Percentiles rank a stretch among this genome's conserved stretches.
These are phyloP conservation scores for Synanceia verrucosa DNA, from an alignment of 2,797 vertebrate genomes.

Conservation along the genomic window DNA sequence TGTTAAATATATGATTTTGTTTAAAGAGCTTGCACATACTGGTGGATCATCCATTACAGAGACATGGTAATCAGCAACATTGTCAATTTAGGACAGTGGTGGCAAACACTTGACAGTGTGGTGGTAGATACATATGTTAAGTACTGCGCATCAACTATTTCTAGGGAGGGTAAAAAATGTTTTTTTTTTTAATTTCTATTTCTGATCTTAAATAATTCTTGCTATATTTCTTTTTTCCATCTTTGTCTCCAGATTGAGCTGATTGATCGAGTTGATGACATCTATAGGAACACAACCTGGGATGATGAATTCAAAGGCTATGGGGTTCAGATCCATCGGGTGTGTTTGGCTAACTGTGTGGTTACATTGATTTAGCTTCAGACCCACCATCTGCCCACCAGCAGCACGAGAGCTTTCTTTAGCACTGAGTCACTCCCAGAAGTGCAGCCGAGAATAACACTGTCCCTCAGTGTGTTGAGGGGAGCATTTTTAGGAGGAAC, in stretches of 20 bases:
- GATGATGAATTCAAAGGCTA: conserved; percentile 89
- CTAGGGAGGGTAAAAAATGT: no score
- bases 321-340: conserved; percentile 97
- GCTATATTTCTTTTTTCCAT: not conserved
- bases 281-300: conserved; percentile 97
- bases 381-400: not conserved
- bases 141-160: no score
- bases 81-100: no score
- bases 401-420: conserved; percentile 19
- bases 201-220: not conserved
- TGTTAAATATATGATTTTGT: no score
- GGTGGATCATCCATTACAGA: no score
- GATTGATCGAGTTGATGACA: conserved; percentile 98
- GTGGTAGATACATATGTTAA: no score
- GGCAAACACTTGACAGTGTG: no score
- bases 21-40: no score
- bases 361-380: not conserved
- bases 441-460: conserved; percentile 29
- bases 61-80: no score
- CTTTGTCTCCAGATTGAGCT: conserved; percentile 89
- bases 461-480: conserved; percentile 31
- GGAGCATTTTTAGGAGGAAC: conserved; percentile 38
- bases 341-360: conserved; percentile 54
- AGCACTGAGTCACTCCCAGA: conserved; percentile 18
- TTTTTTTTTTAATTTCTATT: no score